These are phyloP conservation scores for Phalacrocorax aristotelis DNA, from an alignment of 2,113 vertebrate genomes.

Conservation along the genomic window DNA sequence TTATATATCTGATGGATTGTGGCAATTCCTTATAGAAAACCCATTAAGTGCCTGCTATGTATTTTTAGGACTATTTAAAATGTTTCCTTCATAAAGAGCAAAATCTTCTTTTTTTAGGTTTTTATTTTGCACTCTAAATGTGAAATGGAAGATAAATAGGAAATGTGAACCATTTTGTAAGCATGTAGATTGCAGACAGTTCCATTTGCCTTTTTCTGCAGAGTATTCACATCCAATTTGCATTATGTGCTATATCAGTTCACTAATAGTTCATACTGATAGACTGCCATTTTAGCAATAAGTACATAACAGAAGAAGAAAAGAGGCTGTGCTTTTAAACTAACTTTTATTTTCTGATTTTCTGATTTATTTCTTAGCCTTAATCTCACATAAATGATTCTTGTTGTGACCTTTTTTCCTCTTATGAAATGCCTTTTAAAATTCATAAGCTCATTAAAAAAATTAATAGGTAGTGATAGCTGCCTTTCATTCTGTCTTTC, in stretches of 20 bases:
- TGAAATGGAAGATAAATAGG: neutral
- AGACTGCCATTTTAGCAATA: neutral
- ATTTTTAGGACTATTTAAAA: conserved; percentile 16
- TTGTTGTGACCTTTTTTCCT: neutral
- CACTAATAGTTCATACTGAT: neutral
- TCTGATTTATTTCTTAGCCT: neutral
- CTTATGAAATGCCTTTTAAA: neutral
- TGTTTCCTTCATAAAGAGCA: neutral
- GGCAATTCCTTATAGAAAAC: neutral
- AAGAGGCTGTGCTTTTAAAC: neutral
- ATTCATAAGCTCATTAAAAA: conserved; percentile 13
- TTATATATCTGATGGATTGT: neutral
- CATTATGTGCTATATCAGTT: neutral
- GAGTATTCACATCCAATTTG: neutral
- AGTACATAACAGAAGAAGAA: neutral
- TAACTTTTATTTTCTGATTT: neutral
- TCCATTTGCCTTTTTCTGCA: neutral
- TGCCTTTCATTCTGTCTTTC: conserved; percentile 16
- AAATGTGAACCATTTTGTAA: neutral
- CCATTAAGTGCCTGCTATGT: neutral
- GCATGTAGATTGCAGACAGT: neutral
- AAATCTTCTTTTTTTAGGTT: neutral
- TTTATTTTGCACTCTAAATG: neutral
- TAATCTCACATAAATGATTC: neutral
- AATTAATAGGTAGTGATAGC: neutral